Percentiles rank a stretch among this genome's conserved stretches.
Evolutionary conservation across 2,888 invertebrate genomes (phyloP).

Genomic region (Dione juno): DNA sequence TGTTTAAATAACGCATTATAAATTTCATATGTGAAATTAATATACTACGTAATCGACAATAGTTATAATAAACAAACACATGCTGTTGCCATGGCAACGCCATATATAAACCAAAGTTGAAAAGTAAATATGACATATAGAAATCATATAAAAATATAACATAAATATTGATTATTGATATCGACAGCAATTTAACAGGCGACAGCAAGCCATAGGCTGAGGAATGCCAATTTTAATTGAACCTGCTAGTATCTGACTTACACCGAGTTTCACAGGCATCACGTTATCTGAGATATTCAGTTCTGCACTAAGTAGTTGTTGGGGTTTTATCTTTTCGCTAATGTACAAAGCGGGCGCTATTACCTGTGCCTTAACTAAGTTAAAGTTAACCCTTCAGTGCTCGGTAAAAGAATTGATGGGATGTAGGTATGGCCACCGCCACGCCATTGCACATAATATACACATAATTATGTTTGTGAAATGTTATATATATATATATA

Average conservation of each 20-base stretch:
- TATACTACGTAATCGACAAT: too few relatives aligned
- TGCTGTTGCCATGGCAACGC: too few relatives aligned
- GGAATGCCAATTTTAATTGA: conserved; percentile 45
- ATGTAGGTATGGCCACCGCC: too few relatives aligned
- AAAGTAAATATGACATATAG: too few relatives aligned
- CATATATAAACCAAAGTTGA: too few relatives aligned
- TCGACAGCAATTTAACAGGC: not conserved
- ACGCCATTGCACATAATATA: too few relatives aligned
- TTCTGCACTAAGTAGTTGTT: conserved; percentile 20
- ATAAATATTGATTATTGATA: not conserved
- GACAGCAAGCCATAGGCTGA: not conserved
- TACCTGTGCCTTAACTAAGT: not conserved
- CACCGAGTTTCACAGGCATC: conserved; percentile 37
- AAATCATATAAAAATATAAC: too few relatives aligned
- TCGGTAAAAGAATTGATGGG: not conserved
- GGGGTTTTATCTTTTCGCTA: conserved; percentile 26
- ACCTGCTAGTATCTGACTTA: conserved; percentile 36
- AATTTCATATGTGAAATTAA: too few relatives aligned
- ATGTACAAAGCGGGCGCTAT: conserved; percentile 20
- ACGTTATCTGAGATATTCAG: conserved; percentile 37
- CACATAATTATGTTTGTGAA: too few relatives aligned
- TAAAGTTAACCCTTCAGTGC: conserved; percentile 3
- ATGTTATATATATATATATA: too few relatives aligned
- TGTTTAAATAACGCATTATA: too few relatives aligned
- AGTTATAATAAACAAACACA: too few relatives aligned